Base-by-base conservation (phyloP, 1,140 invertebrate genomes). In the Nasonia vitripennis region DNA sequence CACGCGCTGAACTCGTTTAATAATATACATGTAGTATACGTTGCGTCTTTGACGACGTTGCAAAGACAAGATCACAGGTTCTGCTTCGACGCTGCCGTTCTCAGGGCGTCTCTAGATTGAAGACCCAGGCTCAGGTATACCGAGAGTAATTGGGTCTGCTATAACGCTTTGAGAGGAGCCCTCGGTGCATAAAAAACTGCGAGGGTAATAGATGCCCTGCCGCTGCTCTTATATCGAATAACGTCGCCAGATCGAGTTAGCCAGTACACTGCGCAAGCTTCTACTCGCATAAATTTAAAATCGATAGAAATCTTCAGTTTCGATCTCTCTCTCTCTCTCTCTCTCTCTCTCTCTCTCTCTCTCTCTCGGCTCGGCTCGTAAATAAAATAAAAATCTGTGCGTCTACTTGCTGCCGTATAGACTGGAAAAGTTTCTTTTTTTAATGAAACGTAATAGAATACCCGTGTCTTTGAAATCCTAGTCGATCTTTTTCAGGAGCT, bases 11-110 rank as follows among this genome's bases (percentile, higher is more conserved):
- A 17, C 0, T 34, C 5, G 41, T 75, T 20, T 20, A 75, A 67
- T 51, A 75, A 67, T 51, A 51, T 51, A 51, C 12, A 51, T 14
- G 12, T 62, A 27, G 27, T 27, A 51, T 81, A 45, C 34, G 11
- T 12, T 20, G n/a, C 17, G 68, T 51, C 84, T 85, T 85, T 85
- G 84, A 85, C 37, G 31, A 75, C 48, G 70, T 31, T 51, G 14
- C 48, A 2, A 51, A 51, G 48, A 74, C 41, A 23, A 37, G 67
- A 79, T 79, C 71, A 45, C 78, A 77, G 71, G 71, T 27, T 27
- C 27, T 70, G 80, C 70, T 77, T 67, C 51, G 20, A 74, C n/a
- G 6, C 67, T 14, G 37, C 10, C 23, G 23, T 34, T 6, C 34
- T 48, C 17, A 11, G 31, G 27, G 31, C 71, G 71, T 20, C 5